These are phyloP conservation scores for Gopherus flavomarginatus DNA, from an alignment of 2,113 vertebrate genomes.

Conservation along the genomic window DNA sequence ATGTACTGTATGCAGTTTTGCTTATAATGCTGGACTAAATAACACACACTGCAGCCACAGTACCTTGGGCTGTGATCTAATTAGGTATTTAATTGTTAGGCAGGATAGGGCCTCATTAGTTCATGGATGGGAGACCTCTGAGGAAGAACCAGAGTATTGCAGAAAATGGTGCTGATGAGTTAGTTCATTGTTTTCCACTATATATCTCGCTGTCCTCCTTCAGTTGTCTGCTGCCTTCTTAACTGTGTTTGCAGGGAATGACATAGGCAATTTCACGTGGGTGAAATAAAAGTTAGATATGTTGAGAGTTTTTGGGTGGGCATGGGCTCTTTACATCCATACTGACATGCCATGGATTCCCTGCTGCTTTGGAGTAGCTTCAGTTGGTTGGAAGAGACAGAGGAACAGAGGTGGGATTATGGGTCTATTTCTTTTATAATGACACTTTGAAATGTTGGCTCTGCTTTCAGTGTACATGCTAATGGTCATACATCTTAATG, in stretches of 20 bases:
- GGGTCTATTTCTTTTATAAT: not conserved
- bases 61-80: conserved; percentile 54
- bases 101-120: conserved; percentile 6
- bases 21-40: conserved; percentile 47
- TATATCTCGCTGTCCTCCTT: not conserved
- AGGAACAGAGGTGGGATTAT: not conserved
- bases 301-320: not conserved
- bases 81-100: conserved; percentile 32
- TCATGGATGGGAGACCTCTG: not conserved
- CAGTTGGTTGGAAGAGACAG: not conserved
- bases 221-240: not conserved
- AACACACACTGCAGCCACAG: conserved; percentile 32
- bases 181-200: not conserved
- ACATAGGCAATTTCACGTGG: not conserved
- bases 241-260: not conserved
- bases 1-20: conserved; percentile 40
- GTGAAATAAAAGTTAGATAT: not conserved
- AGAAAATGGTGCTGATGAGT: conserved; percentile 3
- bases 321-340: not conserved
- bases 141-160: not conserved
- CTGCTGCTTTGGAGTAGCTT: not conserved
- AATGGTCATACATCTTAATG: not conserved
- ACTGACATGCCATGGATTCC: not conserved
- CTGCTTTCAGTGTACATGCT: not conserved
- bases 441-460: not conserved